Evolutionary conservation across 2,113 vertebrate genomes (phyloP).

Genomic region (Scomber colias): DNA sequence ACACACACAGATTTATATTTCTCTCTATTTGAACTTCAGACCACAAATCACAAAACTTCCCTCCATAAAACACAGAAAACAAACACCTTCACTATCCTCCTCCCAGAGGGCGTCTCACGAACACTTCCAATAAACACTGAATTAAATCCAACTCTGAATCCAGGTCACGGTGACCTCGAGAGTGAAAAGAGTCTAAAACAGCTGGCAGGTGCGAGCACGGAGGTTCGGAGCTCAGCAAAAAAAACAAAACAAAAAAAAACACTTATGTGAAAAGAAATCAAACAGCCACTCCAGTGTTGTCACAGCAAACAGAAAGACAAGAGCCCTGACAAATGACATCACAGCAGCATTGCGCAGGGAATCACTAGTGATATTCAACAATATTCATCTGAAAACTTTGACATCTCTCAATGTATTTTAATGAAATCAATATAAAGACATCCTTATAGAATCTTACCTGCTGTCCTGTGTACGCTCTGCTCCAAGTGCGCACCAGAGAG

Average conservation of each 20-base stretch:
- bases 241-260: background rate
- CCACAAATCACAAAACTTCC: constrained; percentile 32
- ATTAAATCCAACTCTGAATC: background rate
- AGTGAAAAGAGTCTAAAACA: constrained; percentile 33
- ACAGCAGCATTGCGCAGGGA: constrained; percentile 5
- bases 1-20: constrained; percentile 32
- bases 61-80: constrained; percentile 38
- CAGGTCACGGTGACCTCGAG: constrained; percentile 39
- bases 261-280: constrained; percentile 57
- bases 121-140: constrained; percentile 32
- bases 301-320: constrained; percentile 69
- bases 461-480: constrained; percentile 45
- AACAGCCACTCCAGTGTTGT: constrained; percentile 61
- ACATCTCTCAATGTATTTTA: background rate
- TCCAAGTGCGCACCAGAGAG: constrained; percentile 55
- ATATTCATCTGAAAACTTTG: background rate
- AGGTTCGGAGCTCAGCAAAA: constrained; percentile 28
- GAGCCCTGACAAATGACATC: constrained; percentile 29
- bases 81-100: constrained; percentile 2
- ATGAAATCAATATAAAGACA: background rate
- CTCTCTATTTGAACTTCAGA: constrained; percentile 10
- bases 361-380: constrained; percentile 1
- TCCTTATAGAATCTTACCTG: constrained; percentile 56
- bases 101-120: constrained; percentile 7
- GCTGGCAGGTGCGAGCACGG: constrained; percentile 69